A percentile compares a stretch with the other conserved stretches of the same genome.
phyloP scores from a whole-genome alignment of 2,888 invertebrate species.

The Hyles lineata region DNA sequence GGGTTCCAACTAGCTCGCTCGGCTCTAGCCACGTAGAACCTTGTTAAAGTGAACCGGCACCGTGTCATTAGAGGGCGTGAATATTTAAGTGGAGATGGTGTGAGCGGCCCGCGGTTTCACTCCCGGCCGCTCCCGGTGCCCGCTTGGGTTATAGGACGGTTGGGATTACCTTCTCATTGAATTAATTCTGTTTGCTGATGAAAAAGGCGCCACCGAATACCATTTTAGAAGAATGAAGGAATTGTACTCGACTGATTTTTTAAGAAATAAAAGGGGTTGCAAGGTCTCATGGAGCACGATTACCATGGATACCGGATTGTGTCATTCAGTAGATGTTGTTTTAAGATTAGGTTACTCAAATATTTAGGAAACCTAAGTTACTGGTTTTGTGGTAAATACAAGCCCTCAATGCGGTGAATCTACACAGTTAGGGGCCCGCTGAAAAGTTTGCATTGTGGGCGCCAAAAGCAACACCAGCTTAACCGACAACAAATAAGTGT shows the following conservation, averaged over 20 bases:
- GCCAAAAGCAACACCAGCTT: slow-evolving; percentile 18
- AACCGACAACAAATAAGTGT: slow-evolving; percentile 3
- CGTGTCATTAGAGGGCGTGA: slow-evolving; percentile 81
- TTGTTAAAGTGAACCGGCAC: slow-evolving; percentile 67
- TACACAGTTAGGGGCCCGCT: background rate
- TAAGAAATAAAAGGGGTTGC: background rate
- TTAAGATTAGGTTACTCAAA: too few species aligned
- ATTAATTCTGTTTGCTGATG: slow-evolving; percentile 73
- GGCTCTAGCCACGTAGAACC: slow-evolving; percentile 44
- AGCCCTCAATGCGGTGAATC: slow-evolving; percentile 33
- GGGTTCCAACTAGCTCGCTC: slow-evolving; percentile 18
- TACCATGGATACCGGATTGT: background rate
- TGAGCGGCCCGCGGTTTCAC: slow-evolving; percentile 63
- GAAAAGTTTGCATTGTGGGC: slow-evolving; percentile 20
- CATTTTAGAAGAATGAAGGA: slow-evolving; percentile 51
- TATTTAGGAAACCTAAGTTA: background rate
- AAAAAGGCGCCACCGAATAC: slow-evolving; percentile 60
- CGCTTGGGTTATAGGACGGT: slow-evolving; percentile 67
- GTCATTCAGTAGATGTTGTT: background rate
- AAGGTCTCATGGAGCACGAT: background rate
- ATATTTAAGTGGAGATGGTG: slow-evolving; percentile 77
- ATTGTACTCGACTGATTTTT: slow-evolving; percentile 39
- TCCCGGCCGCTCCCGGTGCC: slow-evolving; percentile 54
- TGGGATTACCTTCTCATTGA: slow-evolving; percentile 75
- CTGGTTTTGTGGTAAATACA: background rate